phyloP scores from a whole-genome alignment of 2,113 vertebrate species.

The Rynchops niger region DNA sequence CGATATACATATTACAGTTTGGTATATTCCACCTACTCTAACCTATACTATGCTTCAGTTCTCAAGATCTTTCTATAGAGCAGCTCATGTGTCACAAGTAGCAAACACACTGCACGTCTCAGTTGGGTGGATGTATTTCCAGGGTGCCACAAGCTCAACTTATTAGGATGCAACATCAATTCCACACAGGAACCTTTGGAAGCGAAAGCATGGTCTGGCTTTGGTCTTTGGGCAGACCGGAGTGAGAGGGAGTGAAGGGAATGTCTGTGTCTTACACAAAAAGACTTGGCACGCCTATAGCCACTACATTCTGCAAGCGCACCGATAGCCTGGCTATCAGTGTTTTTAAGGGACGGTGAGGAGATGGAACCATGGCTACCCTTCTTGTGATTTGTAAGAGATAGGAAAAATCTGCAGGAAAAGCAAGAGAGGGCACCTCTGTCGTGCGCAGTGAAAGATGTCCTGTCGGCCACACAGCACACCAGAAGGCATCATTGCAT shows the following conservation, averaged over 20 bases:
- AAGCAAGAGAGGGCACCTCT: not conserved
- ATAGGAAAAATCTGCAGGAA: not conserved
- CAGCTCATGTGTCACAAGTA: not conserved
- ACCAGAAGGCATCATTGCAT: not conserved
- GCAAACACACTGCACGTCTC: not conserved
- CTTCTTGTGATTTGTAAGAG: not conserved
- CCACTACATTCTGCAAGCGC: not conserved
- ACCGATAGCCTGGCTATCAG: not conserved
- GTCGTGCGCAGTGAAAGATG: fast-evolving
- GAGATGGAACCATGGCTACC: not conserved
- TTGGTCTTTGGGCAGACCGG: not conserved
- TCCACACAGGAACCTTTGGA: not conserved
- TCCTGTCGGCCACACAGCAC: not conserved
- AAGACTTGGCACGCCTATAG: not conserved
- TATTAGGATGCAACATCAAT: not conserved
- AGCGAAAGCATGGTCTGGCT: not conserved
- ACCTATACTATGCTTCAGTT: not conserved
- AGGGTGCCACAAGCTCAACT: not conserved
- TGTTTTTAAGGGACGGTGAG: not conserved
- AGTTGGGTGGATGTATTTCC: not conserved
- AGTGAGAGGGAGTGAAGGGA: not conserved
- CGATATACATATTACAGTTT: not conserved
- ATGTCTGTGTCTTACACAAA: not conserved
- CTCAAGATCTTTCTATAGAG: not conserved
- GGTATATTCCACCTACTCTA: not conserved